Base-by-base conservation (phyloP, 1,140 invertebrate genomes). In the Bradysia coprophila region DNA sequence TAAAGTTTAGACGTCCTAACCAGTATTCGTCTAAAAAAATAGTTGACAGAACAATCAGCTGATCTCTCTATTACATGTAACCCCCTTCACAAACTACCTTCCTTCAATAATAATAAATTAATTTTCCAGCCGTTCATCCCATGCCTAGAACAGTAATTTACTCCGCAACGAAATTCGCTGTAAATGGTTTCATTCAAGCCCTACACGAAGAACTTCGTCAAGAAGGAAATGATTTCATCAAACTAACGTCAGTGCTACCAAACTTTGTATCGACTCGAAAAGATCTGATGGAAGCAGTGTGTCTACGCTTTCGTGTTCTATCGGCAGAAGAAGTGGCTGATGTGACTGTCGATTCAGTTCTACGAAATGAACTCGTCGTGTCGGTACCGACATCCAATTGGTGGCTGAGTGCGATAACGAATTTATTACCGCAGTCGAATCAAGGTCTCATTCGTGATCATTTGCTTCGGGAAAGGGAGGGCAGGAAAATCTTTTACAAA, bases 151-250 rank as follows among this genome's bases (percentile, higher is more conserved):
- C 57, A n/a, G 57, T 57, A 4, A 54, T 57, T 37, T 60, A 60
- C 42, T 54, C 55, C 4, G 51, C 57, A 23, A 58, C 57, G 6
- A 60, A 60, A 41, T 58, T 57, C 37, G 57, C 55, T 11, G 56
- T 59, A 36, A 45, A 54, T 44, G 57, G 57, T 11, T 59, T 60
- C 21, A 60, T 59, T 54, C 54, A 53, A 2, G 45, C 54, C 1
- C 45, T 60, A 16, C 45, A 54, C 0, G 50, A 52, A 4, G 57
- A 59, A 33, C 38, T 60, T 19, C 50, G 53, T 6, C 48, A 55
- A 13, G 41, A 43, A 6, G 57, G 53, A 13, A 20, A 4, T 13
- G 55, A 59, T 41, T 59, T 51, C 41, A 51, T 60, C 10, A 50
- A 56, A 8, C 54, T 55, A 34, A 60, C 57, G 3, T 51, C 55